These are phyloP conservation scores for Chrysogorgia sp. DNA, from an alignment of 92 coral and sea anemone genomes.

Conservation along the genomic window DNA sequence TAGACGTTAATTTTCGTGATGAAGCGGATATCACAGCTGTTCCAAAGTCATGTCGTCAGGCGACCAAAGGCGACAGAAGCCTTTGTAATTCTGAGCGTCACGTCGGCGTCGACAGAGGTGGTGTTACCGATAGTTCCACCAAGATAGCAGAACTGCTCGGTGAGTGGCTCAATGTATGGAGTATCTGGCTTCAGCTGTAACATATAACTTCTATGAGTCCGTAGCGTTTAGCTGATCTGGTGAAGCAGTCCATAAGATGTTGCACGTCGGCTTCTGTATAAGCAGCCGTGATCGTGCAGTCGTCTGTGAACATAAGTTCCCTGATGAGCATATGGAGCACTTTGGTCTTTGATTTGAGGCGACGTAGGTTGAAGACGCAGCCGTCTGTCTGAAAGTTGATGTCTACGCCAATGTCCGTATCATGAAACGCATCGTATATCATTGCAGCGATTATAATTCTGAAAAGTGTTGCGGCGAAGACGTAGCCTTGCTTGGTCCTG, in stretches of 20 bases:
- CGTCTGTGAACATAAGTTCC: not conserved
- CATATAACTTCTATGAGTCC: constrained; percentile 10
- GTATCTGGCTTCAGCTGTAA: not conserved
- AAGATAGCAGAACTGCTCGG: constrained; percentile 2
- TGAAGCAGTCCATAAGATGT: not conserved
- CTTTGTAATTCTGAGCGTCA: constrained; percentile 31
- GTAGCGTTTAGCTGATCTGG: not conserved
- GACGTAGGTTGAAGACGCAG: too few species aligned
- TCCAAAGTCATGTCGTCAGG: constrained; percentile 35
- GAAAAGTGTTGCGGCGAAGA: too few species aligned
- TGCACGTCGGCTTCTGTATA: constrained; percentile 8
- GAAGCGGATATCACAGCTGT: constrained; percentile 39
- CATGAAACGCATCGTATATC: constrained; percentile 8
- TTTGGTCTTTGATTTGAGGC: too few species aligned
- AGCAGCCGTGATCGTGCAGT: constrained; percentile 18
- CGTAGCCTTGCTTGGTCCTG: constrained; percentile 16
- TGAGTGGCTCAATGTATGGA: not conserved
- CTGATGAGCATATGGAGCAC: too few species aligned
- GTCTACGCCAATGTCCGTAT: constrained; percentile 1
- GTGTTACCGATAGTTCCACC: constrained; percentile 6
- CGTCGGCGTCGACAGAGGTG: not conserved
- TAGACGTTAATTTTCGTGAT: constrained; percentile 32
- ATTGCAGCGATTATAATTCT: constrained; percentile 33
- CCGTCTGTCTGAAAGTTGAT: constrained; percentile 13
- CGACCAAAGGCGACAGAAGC: constrained; percentile 43